Base-by-base conservation (phyloP, 2,888 invertebrate genomes). In the Luperina testacea region DNA sequence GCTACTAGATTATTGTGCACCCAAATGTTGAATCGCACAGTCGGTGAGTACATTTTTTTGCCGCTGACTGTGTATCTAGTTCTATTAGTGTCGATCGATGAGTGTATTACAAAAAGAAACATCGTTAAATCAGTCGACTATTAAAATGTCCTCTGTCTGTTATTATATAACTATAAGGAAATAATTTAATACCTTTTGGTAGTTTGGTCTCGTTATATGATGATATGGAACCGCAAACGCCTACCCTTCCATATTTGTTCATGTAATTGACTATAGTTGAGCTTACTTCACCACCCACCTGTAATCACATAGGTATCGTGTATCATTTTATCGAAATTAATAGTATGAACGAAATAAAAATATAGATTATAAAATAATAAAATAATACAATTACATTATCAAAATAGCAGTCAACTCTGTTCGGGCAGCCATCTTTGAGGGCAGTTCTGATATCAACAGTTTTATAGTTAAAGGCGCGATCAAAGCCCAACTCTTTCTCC, bases 381-480 rank as follows among this genome's bases (percentile, higher is more conserved):
- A 61, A n/a, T 51, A 27, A 20, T 51, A 32, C 9, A 15, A 97
- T 93, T 94, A 98, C 98, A 92, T 98, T 98, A 92, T 98, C 98
- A 93, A 98, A 98, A 91, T 98, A 98, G 89, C 98, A 98, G 90
- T 98, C 98, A 0, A 98, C 95, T 67, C 97, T 97, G 63, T 98
- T 95, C 0, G 98, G 98, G 20, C 98, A 98, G 63, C 96, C 96
- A 92, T 98, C 97, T 88, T 96, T 97, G 64, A 98, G 94, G 38
- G 97, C 97, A 69, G 95, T 92, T 78, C 94, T 95, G 63, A 98
- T 92, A 89, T 98, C 92, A 45, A 93, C 95, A 15, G 97, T 97
- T 93, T 98, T 98, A 92, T 98, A 98, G 93, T 98, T 98, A 89
- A 97, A 98, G 17, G 97, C 98, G 80, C 96, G 94, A 92, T 98